A percentile compares a stretch with the other conserved stretches of the same genome.
phyloP scores from a whole-genome alignment of 2,113 vertebrate species.

The Montifringilla adamsi region DNA sequence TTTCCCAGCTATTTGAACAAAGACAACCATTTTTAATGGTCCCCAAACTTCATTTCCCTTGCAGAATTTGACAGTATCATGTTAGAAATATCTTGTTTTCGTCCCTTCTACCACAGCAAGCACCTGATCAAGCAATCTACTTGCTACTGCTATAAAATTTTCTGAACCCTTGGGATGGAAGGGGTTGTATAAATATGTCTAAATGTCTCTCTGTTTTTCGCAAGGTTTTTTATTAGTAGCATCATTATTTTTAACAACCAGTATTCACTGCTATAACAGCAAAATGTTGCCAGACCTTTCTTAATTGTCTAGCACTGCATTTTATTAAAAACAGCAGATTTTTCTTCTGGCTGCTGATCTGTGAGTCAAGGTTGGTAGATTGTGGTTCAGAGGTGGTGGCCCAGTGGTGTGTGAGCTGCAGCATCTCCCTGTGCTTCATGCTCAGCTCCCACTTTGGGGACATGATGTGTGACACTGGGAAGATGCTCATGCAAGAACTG shows the following conservation, averaged over 20 bases:
- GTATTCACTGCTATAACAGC: neutral
- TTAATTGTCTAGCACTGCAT: constrained; percentile 1
- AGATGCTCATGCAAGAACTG: neutral
- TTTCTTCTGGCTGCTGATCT: neutral
- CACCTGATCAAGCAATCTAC: neutral
- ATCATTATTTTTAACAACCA: constrained; percentile 7
- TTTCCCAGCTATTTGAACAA: neutral
- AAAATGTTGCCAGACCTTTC: constrained; percentile 3
- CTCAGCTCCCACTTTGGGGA: neutral
- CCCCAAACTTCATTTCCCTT: neutral
- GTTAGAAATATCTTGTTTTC: neutral
- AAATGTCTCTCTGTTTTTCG: neutral
- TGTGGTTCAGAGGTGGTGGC: neutral
- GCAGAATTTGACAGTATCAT: neutral
- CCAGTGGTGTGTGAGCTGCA: neutral
- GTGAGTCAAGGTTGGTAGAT: neutral
- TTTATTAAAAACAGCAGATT: neutral
- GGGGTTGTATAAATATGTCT: neutral
- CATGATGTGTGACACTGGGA: neutral
- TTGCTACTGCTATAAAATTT: neutral
- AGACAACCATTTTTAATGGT: neutral
- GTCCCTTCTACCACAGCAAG: neutral
- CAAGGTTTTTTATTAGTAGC: neutral
- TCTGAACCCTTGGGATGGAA: neutral
- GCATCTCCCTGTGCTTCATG: neutral